Evolutionary conservation across 1,140 invertebrate species (phyloP).

Genomic region (Globodera ellingtonae): DNA sequence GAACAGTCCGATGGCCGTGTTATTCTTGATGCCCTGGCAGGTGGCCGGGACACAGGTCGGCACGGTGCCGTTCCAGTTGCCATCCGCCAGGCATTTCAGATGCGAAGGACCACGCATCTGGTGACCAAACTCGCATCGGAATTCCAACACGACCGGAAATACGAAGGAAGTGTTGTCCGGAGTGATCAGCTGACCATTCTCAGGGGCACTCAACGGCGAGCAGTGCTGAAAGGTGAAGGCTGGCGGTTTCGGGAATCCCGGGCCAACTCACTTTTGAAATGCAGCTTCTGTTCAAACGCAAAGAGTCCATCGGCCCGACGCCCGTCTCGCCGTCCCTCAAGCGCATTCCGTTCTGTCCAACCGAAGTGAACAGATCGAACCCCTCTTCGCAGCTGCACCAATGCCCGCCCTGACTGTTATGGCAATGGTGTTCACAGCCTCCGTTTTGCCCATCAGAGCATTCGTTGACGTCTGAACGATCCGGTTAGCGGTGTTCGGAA

Average conservation of each 20-base stretch:
- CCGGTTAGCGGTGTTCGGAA: not conserved
- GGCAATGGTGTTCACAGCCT: constrained; percentile 75
- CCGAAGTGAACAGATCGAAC: constrained; percentile 83
- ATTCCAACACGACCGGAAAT: constrained; percentile 85
- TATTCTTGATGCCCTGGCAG: constrained; percentile 58
- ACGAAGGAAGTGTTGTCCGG: constrained; percentile 70
- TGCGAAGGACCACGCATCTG: constrained; percentile 75
- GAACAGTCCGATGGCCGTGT: constrained; percentile 56
- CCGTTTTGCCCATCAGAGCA: constrained; percentile 81
- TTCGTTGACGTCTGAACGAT: constrained; percentile 80
- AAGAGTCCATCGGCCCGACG: constrained; percentile 80
- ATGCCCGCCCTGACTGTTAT: constrained; percentile 77
- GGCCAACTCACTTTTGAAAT: not conserved
- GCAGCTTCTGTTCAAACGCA: constrained; percentile 84
- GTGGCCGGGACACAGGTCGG: constrained; percentile 75
- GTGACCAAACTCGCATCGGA: constrained; percentile 93
- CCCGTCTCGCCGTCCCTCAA: constrained; percentile 83
- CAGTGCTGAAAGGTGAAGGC: constrained; percentile 70
- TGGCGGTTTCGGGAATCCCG: no score
- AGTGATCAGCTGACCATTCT: constrained; percentile 84
- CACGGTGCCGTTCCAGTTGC: constrained; percentile 84
- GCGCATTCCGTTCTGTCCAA: constrained; percentile 86
- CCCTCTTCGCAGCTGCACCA: constrained; percentile 86
- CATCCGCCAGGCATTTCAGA: constrained; percentile 83
- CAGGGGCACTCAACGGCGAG: constrained; percentile 76